Evolutionary conservation across 2,888 invertebrate species (phyloP), one percentile per base, ranked within the genome.

Genomic region (Eurytoma adleriae): DNA sequence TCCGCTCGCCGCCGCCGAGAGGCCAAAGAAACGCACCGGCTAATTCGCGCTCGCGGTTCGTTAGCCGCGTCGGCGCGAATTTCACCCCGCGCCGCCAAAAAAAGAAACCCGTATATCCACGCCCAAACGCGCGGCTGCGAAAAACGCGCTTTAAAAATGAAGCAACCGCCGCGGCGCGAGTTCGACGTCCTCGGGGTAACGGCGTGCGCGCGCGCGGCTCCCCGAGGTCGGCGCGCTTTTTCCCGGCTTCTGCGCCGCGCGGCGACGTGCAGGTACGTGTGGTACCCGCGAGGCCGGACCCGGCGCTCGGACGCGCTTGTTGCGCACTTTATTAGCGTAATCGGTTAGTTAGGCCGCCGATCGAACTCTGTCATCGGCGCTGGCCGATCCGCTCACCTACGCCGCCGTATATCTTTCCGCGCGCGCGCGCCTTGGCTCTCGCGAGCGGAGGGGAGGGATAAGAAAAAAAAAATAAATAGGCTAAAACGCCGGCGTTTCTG

Each of bases 291-390:
- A 62, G 72, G 64, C 61, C 71, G 54, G 27, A 62, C 10, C 48
- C 50, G 20, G 5, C 50, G 20, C 73, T 52, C 50, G 18, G n/a
- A 48, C 12, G 24, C 30, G 30, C 16, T 16, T 52, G 20, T 67
- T 67, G 66, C 50, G 30, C 14, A 68, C 27, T 68, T 75, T 57
- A 68, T 75, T 59, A 59, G 57, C 50, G 66, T 48, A 66, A 67
- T 67, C 67, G 50, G 75, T 67, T 75, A 75, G 75, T 75, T 75
- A 67, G 75, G 24, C 20, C 75, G 67, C 50, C 59, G 75, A 67
- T 75, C 67, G 18, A 20, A 50, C 24, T 24, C 24, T 24, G 24
- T 24, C 24, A 24, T 24, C 24, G 24, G 24, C 24, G 24, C 24
- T 24, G 24, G 24, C 24, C 24, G 24, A 24, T 24, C 24, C 24